Evolutionary conservation across 2,113 vertebrate species (phyloP).

Genomic region (Cynocephalus volans): DNA sequence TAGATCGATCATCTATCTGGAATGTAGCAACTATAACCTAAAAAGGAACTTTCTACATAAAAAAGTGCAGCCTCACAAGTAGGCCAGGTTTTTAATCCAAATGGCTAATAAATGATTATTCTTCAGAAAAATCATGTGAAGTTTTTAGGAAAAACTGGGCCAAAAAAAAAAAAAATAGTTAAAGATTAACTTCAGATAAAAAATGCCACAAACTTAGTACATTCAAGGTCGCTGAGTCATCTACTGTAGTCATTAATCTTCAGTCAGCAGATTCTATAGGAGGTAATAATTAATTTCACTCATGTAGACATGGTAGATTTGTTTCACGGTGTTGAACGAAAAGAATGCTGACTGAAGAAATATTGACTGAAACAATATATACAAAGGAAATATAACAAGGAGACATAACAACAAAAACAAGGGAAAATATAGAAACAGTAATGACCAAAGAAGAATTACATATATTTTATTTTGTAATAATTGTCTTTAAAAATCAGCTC

Average conservation of each 20-base stretch:
- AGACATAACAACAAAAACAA: not conserved
- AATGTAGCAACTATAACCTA: not conserved
- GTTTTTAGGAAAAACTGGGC: constrained; percentile 18
- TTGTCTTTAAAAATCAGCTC: constrained; percentile 13
- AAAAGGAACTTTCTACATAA: not conserved
- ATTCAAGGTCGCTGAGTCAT: not conserved
- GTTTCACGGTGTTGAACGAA: not conserved
- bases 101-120: not conserved
- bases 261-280: not conserved
- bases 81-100: constrained; percentile 32
- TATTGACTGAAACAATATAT: not conserved
- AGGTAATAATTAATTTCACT: not conserved
- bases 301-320: not conserved
- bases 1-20: not conserved
- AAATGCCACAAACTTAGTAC: not conserved
- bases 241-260: not conserved
- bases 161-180: not conserved
- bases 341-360: constrained; percentile 9
- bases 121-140: constrained; percentile 20
- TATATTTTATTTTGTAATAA: not conserved
- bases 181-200: not conserved
- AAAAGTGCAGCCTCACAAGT: not conserved
- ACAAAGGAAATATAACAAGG: too few species aligned
- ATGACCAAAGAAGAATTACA: not conserved
- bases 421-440: not conserved